phyloP scores from a whole-genome alignment of 2,888 invertebrate species.

The Drosophila helvetica region DNA sequence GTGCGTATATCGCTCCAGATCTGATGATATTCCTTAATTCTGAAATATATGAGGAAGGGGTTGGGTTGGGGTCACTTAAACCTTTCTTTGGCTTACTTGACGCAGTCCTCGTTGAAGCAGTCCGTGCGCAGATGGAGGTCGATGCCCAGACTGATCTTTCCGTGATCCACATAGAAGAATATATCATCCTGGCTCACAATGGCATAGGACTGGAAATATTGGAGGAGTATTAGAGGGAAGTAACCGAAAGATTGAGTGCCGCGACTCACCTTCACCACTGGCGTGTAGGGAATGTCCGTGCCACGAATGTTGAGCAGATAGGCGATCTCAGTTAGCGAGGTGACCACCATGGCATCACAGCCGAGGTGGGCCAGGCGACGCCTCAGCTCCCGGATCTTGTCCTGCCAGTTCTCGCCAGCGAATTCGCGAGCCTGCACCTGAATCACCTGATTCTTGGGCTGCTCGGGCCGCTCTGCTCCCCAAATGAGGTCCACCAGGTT shows the following conservation, averaged over 20 bases:
- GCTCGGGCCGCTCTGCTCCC: conserved; percentile 87
- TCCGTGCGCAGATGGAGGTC: conserved; percentile 85
- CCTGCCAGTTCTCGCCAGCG: conserved; percentile 89
- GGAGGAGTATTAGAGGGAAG: not conserved
- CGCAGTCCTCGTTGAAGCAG: conserved; percentile 87
- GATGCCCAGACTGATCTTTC: conserved; percentile 87
- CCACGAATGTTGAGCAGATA: conserved; percentile 96
- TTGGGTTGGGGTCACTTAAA: not conserved
- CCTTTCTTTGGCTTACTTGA: conserved; percentile 85
- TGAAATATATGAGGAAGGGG: conserved; percentile 81
- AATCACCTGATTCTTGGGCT: conserved; percentile 82
- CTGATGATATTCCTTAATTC: conserved; percentile 88
- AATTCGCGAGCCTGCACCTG: conserved; percentile 86
- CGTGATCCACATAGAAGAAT: conserved; percentile 88
- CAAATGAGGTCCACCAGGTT: conserved; percentile 93
- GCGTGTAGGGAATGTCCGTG: conserved; percentile 91
- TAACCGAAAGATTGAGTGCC: accelerated
- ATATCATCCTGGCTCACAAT: conserved; percentile 88
- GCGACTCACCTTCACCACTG: conserved; percentile 88
- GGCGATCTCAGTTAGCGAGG: conserved; percentile 93
- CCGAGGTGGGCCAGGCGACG: conserved; percentile 86
- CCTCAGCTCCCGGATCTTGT: conserved; percentile 89
- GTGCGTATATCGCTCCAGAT: conserved; percentile 89
- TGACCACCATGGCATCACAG: conserved; percentile 92
- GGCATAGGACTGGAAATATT: conserved; percentile 87